A percentile compares a stretch with the other conserved stretches of the same genome.
These are phyloP conservation scores for Zeuzera pyrina DNA, from an alignment of 2,888 invertebrate species.

Conservation along the genomic window DNA sequence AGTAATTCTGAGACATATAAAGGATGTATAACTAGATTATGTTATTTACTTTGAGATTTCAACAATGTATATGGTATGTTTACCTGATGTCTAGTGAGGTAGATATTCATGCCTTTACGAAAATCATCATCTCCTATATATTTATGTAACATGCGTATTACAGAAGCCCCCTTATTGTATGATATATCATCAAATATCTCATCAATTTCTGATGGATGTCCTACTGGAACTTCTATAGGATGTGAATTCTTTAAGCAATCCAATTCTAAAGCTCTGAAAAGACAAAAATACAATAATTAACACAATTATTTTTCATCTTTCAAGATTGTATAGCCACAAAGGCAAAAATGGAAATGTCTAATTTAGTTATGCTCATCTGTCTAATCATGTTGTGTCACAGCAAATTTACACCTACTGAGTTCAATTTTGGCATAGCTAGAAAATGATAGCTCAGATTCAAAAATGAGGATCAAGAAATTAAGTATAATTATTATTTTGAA, in stretches of 20 bases:
- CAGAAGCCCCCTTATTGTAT: constrained; percentile 95
- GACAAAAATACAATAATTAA: too few relatives aligned
- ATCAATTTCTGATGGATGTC: constrained; percentile 95
- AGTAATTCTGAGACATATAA: background rate
- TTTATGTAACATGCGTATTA: constrained; percentile 94
- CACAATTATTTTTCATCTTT: too few relatives aligned
- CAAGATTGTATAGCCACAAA: too few relatives aligned
- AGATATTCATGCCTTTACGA: constrained; percentile 92
- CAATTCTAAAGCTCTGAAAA: constrained; percentile 83
- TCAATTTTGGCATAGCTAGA: too few relatives aligned
- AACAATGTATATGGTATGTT: background rate
- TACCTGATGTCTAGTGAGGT: constrained; percentile 86
- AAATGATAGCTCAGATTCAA: too few relatives aligned
- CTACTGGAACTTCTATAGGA: constrained; percentile 96
- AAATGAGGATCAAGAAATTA: too few relatives aligned
- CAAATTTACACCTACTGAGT: too few relatives aligned
- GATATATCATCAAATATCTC: constrained; percentile 99
- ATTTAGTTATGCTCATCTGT: too few relatives aligned
- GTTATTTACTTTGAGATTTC: background rate
- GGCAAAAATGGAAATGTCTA: too few relatives aligned
- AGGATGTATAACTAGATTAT: background rate
- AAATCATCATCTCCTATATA: constrained; percentile 96
- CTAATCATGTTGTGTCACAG: too few relatives aligned
- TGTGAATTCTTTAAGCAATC: constrained; percentile 94
- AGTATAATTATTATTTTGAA: too few relatives aligned